Evolutionary conservation across 2,888 invertebrate species (phyloP), one percentile per base, ranked within the genome.

Genomic region (Diaphora mendica): DNA sequence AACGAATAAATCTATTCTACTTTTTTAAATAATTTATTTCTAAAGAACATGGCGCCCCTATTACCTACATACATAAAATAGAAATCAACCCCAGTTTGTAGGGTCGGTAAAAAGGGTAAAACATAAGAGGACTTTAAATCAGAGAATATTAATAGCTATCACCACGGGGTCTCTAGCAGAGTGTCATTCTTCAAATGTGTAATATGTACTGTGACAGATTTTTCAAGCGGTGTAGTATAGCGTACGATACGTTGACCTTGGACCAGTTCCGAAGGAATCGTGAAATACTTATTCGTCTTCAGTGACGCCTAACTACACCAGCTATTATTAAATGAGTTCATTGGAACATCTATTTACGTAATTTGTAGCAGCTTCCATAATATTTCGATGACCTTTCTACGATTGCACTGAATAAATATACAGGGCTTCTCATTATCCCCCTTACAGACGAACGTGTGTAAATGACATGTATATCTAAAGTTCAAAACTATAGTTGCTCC

Each of bases 261-360:
- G 91, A 90, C 87, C 86, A 86, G 86, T 88, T 89, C 89, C 89
- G 85, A 85, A 85, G 87, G 84, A 86, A 89, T 90, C 87, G 86
- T 88, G 70, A 75, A 75, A 75, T 64, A 86, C 85, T 87, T 55
- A n/a, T 55, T 55, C 86, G 87, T 91, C 89, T 90, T 89, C 88
- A 87, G 90, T 90, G 91, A 92, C 93, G 93, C 92, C 90, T 92
- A 94, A 90, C 93, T 93, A 93, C 93, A 92, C 91, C 91, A 84
- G 93, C 95, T 95, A 95, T 94, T 94, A 94, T 93, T 95, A 94
- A 94, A 94, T 92, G 94, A 95, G 95, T 95, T 95, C 95, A 95
- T 94, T 95, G 95, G 95, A 95, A 94, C 94, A 93, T 95, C 95
- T 95, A 95, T 95, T 95, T 94, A 94, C 94, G 95, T 94, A 95